A percentile compares a stretch with the other conserved stretches of the same genome.
phyloP scores from a whole-genome alignment of 2,888 invertebrate species.

The Lacanobia wlatinum region DNA sequence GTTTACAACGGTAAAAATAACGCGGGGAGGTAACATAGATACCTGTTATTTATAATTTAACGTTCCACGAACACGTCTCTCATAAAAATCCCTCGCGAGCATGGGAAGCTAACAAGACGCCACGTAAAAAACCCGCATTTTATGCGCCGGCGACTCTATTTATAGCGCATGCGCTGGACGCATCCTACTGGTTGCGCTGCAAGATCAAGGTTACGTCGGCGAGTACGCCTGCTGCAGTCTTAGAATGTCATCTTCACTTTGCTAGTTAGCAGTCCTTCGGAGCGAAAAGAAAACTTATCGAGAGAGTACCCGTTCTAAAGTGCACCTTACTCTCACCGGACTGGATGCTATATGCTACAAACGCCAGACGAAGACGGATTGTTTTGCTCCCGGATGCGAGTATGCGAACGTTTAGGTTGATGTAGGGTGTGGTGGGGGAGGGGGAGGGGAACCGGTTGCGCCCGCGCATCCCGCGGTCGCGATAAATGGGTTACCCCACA shows the following conservation, averaged over 20 bases:
- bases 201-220: conserved; percentile 88
- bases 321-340: conserved; percentile 65
- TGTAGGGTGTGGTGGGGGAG: conserved; percentile 65
- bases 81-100: conserved; percentile 81
- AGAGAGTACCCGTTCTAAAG: conserved; percentile 58
- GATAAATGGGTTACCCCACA: conserved; percentile 90
- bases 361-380: conserved; percentile 65
- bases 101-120: conserved; percentile 83
- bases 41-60: conserved; percentile 81
- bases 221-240: conserved; percentile 72
- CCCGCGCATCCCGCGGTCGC: conserved; percentile 78
- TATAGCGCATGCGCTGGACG: conserved; percentile 84
- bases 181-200: conserved; percentile 87
- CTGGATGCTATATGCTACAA: conserved; percentile 63
- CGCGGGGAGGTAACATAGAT: conserved; percentile 55
- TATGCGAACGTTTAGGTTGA: conserved; percentile 76
- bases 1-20: conserved; percentile 72
- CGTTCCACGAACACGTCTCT: conserved; percentile 76
- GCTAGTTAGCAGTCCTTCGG: conserved; percentile 75
- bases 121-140: conserved; percentile 84
- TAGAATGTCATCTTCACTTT: conserved; percentile 80
- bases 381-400: conserved; percentile 84
- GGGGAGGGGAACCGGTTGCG: conserved; percentile 82
- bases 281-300: conserved; percentile 72
- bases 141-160: conserved; percentile 85